Evolutionary conservation across 1,140 invertebrate species (phyloP).

Genomic region (Ceratina australensis): DNA sequence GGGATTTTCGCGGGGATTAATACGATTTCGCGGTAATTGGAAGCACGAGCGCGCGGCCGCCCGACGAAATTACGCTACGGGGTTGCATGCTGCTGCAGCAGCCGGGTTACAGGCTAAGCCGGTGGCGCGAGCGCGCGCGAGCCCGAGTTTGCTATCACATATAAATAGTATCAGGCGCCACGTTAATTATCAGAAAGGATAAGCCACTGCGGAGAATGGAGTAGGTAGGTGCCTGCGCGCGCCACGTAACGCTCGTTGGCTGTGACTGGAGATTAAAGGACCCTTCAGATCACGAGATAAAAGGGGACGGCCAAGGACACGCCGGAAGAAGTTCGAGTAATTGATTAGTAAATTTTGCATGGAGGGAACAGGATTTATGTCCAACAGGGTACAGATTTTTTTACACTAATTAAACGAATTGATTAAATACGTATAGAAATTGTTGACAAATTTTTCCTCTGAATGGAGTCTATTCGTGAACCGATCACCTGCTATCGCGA

Average conservation of each 20-base stretch:
- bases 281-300: constrained; percentile 24
- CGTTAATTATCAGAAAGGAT: constrained; percentile 65
- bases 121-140: constrained; percentile 16
- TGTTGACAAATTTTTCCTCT: too few species aligned
- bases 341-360: not conserved
- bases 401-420: too few species aligned
- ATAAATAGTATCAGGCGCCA: constrained; percentile 58
- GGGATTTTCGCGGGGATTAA: constrained; percentile 64
- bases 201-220: constrained; percentile 57
- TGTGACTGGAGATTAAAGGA: constrained; percentile 31
- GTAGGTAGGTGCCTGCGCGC: constrained; percentile 8
- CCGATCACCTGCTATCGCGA: too few species aligned
- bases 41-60: constrained; percentile 51
- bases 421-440: too few species aligned
- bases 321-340: not conserved
- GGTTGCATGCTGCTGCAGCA: constrained; percentile 23
- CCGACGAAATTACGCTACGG: constrained; percentile 52
- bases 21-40: constrained; percentile 65
- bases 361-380: not conserved
- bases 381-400: too few species aligned
- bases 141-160: constrained; percentile 47
- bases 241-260: constrained; percentile 24
- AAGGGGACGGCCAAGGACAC: not conserved
- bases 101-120: constrained; percentile 35
- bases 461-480: too few species aligned